phyloP scores from a whole-genome alignment of 2,113 vertebrate species.

The Protomyctophum bolini region DNA sequence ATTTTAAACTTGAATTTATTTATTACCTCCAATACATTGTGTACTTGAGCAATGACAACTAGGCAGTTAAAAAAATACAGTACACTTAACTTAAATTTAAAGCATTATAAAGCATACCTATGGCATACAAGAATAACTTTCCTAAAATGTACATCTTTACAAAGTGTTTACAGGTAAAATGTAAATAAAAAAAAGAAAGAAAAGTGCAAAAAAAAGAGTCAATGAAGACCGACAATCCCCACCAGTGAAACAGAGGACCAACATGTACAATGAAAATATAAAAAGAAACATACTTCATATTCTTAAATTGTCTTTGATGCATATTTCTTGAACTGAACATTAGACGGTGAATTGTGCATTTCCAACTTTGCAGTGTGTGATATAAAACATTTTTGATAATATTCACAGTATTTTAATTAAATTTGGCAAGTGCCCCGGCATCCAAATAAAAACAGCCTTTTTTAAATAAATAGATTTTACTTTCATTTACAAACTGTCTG shows the following conservation, averaged over 20 bases:
- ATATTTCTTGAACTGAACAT: slow-evolving; percentile 59
- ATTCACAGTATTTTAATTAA: slow-evolving; percentile 76
- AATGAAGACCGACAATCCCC: slow-evolving; percentile 68
- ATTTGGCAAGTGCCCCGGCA: slow-evolving; percentile 53
- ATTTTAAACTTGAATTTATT: slow-evolving; percentile 77
- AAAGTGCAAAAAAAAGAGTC: slow-evolving; percentile 80
- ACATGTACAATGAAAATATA: slow-evolving; percentile 56
- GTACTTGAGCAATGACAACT: slow-evolving; percentile 74
- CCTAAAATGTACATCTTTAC: slow-evolving; percentile 85
- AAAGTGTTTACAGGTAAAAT: slow-evolving; percentile 78
- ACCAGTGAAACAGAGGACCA: slow-evolving; percentile 66
- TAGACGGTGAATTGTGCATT: slow-evolving; percentile 51
- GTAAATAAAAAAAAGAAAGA: slow-evolving; percentile 59
- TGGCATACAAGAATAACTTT: slow-evolving; percentile 75
- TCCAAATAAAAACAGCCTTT: slow-evolving; percentile 45
- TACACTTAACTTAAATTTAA: slow-evolving; percentile 78
- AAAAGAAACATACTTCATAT: slow-evolving; percentile 75
- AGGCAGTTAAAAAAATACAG: slow-evolving; percentile 80
- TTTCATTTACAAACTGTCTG: slow-evolving; percentile 62
- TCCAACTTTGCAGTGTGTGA: slow-evolving; percentile 55
- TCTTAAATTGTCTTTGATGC: slow-evolving; percentile 54
- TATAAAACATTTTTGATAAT: slow-evolving; percentile 50
- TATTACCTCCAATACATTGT: slow-evolving; percentile 71
- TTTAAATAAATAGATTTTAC: slow-evolving; percentile 71
- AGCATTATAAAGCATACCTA: slow-evolving; percentile 73